Percentiles rank a stretch among this genome's conserved stretches.
Conservation (phyloP, 1,140 invertebrate genomes). For the Triops cancriformis region DNA sequence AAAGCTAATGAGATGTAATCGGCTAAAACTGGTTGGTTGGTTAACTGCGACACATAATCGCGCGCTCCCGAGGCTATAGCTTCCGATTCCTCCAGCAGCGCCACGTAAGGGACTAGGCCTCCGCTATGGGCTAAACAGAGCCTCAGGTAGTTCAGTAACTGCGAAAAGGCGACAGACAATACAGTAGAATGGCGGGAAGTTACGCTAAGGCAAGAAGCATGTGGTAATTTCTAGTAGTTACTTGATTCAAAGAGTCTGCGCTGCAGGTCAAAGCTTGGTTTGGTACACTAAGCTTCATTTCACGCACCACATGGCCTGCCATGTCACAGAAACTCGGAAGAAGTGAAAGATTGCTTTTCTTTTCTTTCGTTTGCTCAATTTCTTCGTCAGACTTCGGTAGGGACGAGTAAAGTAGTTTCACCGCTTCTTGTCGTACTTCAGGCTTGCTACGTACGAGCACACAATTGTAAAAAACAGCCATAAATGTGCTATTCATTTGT, state of each 20-base stretch:
- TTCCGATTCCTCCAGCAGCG: constrained; percentile 41
- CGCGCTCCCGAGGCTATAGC: constrained; percentile 32
- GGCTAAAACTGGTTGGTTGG: constrained; percentile 19
- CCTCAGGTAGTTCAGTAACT: constrained; percentile 67
- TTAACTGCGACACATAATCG: constrained; percentile 31
- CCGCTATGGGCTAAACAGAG: constrained; percentile 53
- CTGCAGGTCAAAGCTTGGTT: not conserved
- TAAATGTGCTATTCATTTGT: not conserved
- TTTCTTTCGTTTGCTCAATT: constrained; percentile 34
- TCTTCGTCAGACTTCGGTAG: constrained; percentile 24
- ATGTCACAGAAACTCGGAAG: constrained; percentile 17
- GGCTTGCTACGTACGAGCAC: constrained; percentile 53
- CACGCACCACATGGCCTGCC: not conserved
- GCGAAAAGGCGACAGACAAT: constrained; percentile 32
- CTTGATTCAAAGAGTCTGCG: not conserved
- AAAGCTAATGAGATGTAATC: constrained; percentile 32
- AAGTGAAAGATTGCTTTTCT: constrained; percentile 41
- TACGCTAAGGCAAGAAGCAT: not conserved
- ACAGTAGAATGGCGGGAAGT: not conserved
- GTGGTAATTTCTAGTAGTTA: not conserved
- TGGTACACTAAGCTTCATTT: not conserved
- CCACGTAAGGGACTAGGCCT: constrained; percentile 44
- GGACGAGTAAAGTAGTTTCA: constrained; percentile 54
- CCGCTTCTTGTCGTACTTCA: constrained; percentile 62
- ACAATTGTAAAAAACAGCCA: not conserved